A percentile compares a stretch with the other conserved stretches of the same genome.
phyloP scores from a whole-genome alignment of 2,888 invertebrate genomes.

The Theretra japonica region DNA sequence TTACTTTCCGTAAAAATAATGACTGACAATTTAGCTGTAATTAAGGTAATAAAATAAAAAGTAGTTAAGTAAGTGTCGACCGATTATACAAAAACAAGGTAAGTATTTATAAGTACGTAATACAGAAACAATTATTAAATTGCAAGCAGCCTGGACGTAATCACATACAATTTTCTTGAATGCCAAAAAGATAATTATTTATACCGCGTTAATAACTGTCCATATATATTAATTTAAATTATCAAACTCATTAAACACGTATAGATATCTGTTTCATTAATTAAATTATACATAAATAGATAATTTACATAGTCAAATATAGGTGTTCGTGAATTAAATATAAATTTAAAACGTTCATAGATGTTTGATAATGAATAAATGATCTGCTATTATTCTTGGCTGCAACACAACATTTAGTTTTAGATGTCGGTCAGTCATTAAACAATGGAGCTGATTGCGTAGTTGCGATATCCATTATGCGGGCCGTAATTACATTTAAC shows the following conservation, averaged over 20 bases:
- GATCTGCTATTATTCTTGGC: constrained; percentile 70
- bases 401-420: constrained; percentile 70
- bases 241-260: neutral
- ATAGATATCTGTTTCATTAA: too few species aligned
- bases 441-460: constrained; percentile 80
- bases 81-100: constrained; percentile 16
- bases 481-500: constrained; percentile 81
- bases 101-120: constrained; percentile 37
- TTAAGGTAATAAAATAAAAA: constrained; percentile 4
- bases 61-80: neutral
- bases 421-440: constrained; percentile 77
- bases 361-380: constrained; percentile 59
- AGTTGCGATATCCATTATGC: constrained; percentile 78
- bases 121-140: constrained; percentile 30
- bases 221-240: neutral
- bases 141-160: too few species aligned
- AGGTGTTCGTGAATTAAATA: too few species aligned
- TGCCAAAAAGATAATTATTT: constrained; percentile 59
- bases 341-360: too few species aligned
- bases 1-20: neutral
- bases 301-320: too few species aligned
- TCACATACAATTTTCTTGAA: constrained; percentile 22
- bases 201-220: neutral
- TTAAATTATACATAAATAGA: too few species aligned
- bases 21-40: neutral